These are phyloP conservation scores for Xyliphius kryptos DNA, from an alignment of 2,113 vertebrate genomes.

Conservation along the genomic window DNA sequence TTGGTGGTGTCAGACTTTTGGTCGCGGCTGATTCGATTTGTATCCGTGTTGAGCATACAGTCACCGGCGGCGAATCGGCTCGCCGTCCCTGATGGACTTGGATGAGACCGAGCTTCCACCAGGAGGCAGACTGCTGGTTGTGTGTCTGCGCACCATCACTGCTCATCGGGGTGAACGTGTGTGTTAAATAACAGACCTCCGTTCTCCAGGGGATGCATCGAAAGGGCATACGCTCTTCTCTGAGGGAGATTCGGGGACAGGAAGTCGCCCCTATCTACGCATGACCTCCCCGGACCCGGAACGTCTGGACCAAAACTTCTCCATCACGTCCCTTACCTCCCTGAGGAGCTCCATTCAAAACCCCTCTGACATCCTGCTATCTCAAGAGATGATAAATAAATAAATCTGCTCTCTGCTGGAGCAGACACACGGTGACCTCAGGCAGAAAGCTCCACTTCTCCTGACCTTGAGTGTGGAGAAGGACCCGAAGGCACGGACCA, in stretches of 20 bases:
- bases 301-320: constrained; percentile 25
- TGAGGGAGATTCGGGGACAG: constrained; percentile 22
- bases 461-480: constrained; percentile 37
- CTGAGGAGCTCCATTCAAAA: constrained; percentile 14
- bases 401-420: constrained; percentile 14
- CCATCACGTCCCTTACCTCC: constrained; percentile 9
- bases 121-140: constrained; percentile 10
- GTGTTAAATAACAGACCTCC: constrained; percentile 31
- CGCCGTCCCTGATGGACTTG: not conserved
- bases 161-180: constrained; percentile 36
- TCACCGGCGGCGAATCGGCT: not conserved
- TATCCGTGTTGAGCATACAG: not conserved
- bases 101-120: constrained; percentile 4
- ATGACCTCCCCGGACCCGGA: constrained; percentile 24
- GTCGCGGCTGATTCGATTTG: not conserved
- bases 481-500: constrained; percentile 21
- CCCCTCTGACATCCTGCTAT: constrained; percentile 40
- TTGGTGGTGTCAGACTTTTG: not conserved
- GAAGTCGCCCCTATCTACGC: constrained; percentile 27
- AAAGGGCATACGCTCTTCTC: constrained; percentile 11
- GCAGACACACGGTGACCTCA: constrained; percentile 16
- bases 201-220: constrained; percentile 5
- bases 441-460: constrained; percentile 25
- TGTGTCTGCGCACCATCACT: constrained; percentile 20
- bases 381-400: constrained; percentile 31